Evolutionary conservation across 64 coral and sea anemone genomes (phyloP).

Genomic region (Exaiptasia diaphana): DNA sequence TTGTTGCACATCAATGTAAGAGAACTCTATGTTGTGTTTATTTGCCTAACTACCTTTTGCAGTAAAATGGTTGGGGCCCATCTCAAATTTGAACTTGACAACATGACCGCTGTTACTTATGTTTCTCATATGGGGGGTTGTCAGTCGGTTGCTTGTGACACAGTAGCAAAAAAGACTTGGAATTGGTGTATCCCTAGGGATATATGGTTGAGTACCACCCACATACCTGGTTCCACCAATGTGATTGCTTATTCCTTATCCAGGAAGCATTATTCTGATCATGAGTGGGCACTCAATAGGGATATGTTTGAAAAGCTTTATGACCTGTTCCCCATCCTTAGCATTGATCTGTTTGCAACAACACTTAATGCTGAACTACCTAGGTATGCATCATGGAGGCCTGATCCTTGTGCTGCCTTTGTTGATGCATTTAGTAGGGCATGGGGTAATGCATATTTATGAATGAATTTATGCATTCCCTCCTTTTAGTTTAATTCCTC

Average conservation of each 20-base stretch:
- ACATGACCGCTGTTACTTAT: constrained; percentile 39
- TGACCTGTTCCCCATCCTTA: neutral
- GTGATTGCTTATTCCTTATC: constrained; percentile 5
- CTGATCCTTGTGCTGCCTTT: constrained; percentile 26
- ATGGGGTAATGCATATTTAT: neutral
- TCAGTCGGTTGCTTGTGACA: neutral
- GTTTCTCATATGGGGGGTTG: constrained; percentile 39
- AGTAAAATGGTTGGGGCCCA: constrained; percentile 28
- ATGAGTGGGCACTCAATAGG: constrained; percentile 50
- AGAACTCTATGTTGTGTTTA: constrained; percentile 47
- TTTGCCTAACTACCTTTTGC: constrained; percentile 33
- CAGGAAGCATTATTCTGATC: constrained; percentile 37
- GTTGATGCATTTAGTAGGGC: constrained; percentile 49
- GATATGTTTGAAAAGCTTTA: constrained; percentile 17
- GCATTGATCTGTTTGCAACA: constrained; percentile 59
- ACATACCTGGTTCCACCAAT: constrained; percentile 17
- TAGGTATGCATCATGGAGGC: constrained; percentile 56
- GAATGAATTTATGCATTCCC: constrained; percentile 41
- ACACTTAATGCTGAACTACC: constrained; percentile 45
- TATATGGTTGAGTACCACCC: neutral
- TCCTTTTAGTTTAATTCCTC: constrained; percentile 42
- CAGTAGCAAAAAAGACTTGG: constrained; percentile 1
- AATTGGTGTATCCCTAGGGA: neutral
- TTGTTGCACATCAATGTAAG: constrained; percentile 44
- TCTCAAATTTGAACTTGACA: constrained; percentile 52